A percentile compares a stretch with the other conserved stretches of the same genome.
Conservation (phyloP, 1,140 invertebrate species). For the Drosophila azteca region DNA sequence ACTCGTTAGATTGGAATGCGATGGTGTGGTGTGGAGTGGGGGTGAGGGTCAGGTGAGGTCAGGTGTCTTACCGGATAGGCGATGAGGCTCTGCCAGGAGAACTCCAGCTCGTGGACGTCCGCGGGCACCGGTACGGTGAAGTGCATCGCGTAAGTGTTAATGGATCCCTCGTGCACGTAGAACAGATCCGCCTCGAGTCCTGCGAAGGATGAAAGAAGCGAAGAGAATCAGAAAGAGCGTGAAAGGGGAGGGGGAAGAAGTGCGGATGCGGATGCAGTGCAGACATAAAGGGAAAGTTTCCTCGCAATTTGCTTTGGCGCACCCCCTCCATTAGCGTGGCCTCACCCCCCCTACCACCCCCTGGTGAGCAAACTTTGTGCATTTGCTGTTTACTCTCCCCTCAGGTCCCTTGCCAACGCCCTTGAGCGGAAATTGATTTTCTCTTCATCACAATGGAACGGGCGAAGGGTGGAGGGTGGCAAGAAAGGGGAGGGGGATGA, state of each 20-base stretch:
- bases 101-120: constrained; percentile 92
- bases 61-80: constrained; percentile 88
- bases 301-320: constrained; percentile 60
- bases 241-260: neutral
- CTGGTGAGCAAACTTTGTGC: constrained; percentile 68
- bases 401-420: constrained; percentile 25
- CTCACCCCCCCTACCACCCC: neutral
- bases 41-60: constrained; percentile 35
- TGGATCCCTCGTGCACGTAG: constrained; percentile 92
- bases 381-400: constrained; percentile 67
- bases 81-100: constrained; percentile 93
- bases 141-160: constrained; percentile 95
- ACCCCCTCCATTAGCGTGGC: constrained; percentile 12
- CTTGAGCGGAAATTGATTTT: constrained; percentile 76
- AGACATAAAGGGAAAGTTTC: constrained; percentile 68
- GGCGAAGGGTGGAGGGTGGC: neutral
- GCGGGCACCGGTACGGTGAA: constrained; percentile 93
- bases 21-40: constrained; percentile 49
- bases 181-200: constrained; percentile 93
- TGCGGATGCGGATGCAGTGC: constrained; percentile 44
- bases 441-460: constrained; percentile 9
- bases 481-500: too few species aligned
- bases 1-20: constrained; percentile 19
- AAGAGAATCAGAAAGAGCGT: neutral
- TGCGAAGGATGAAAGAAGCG: constrained; percentile 73